Conservation (phyloP, 2,888 invertebrate species). For the Ectemnius cavifrons region DNA sequence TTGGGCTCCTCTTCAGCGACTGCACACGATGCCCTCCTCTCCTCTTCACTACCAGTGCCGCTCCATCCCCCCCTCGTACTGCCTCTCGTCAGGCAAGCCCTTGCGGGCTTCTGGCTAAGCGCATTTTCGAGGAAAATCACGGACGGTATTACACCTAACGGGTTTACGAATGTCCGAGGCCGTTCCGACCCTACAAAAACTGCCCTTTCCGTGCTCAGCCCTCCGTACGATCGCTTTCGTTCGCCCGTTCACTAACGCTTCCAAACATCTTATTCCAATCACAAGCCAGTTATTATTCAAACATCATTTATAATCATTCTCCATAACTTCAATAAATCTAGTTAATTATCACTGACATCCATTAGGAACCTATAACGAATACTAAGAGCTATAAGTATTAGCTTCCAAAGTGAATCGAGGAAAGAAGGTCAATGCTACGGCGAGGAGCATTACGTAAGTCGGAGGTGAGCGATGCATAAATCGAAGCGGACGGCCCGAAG, state of each 20-base stretch:
- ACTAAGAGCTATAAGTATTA: not conserved
- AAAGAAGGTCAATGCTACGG: constrained; percentile 22
- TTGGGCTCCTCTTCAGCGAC: constrained; percentile 47
- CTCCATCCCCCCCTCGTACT: not conserved
- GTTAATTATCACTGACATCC: too few species aligned
- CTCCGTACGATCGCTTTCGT: not conserved
- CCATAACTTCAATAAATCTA: too few species aligned
- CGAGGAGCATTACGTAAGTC: constrained; percentile 12
- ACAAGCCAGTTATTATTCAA: too few species aligned
- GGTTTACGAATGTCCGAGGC: constrained; percentile 18
- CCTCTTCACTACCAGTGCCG: constrained; percentile 18
- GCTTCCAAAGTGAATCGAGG: not conserved
- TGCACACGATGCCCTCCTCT: constrained; percentile 45
- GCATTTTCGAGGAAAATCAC: constrained; percentile 51
- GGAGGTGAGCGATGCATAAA: not conserved
- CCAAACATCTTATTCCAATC: not conserved
- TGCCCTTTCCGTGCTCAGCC: not conserved
- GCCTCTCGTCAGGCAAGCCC: constrained; percentile 12
- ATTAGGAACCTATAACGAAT: not conserved
- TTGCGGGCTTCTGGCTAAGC: constrained; percentile 43
- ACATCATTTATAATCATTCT: too few species aligned
- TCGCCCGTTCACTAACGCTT: not conserved
- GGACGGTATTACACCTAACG: constrained; percentile 41
- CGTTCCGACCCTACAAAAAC: constrained; percentile 17
- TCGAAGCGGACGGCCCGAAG: constrained; percentile 6